Evolutionary conservation across 2,797 vertebrate species (phyloP).

Genomic region (Lagodon rhomboides): DNA sequence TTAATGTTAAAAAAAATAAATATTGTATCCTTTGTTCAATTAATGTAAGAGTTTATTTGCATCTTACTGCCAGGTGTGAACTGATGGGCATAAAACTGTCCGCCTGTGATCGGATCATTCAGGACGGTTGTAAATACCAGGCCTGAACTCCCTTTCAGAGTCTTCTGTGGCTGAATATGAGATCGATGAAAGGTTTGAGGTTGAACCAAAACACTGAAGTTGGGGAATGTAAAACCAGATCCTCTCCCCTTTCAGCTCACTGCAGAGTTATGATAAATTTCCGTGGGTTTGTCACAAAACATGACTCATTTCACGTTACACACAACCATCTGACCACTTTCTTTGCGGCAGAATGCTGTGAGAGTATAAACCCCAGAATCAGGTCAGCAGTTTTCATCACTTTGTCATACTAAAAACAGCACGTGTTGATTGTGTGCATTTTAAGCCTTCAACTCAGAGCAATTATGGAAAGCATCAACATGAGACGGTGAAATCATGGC

Average conservation of each 20-base stretch:
- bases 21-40: no score
- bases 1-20: no score
- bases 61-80: no score
- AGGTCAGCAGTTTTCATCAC: constrained; percentile 27
- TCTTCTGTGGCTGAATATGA: background rate
- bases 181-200: background rate
- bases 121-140: no score
- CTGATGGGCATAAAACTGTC: no score
- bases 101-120: no score
- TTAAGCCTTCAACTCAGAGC: constrained; percentile 31
- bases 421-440: constrained; percentile 17
- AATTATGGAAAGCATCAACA: constrained; percentile 41
- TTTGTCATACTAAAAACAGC: constrained; percentile 12
- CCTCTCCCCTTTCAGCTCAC: no score
- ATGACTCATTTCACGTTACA: background rate
- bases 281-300: background rate
- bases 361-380: constrained; percentile 14
- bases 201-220: background rate
- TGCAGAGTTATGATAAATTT: background rate
- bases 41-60: no score
- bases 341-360: background rate
- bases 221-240: background rate
- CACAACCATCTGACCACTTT: background rate
- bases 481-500: constrained; percentile 10
- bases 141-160: no score